Conservation (phyloP, 2,113 vertebrate species). For the Ciconia boyciana region DNA sequence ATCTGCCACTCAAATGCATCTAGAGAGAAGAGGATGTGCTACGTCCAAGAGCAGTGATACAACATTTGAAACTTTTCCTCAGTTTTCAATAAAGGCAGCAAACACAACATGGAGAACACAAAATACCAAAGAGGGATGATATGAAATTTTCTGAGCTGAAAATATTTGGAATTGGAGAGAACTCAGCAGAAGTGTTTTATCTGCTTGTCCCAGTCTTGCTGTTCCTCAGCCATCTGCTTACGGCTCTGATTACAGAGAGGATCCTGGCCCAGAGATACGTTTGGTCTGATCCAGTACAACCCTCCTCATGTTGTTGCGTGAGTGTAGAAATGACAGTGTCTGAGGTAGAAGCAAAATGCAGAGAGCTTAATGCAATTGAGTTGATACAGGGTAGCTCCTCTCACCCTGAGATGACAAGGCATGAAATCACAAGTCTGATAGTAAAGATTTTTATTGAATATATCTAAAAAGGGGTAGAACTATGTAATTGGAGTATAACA, state of each 20-base stretch:
- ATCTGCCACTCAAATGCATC: background rate
- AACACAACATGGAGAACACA: background rate
- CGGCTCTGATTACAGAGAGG: background rate
- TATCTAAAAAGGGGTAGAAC: background rate
- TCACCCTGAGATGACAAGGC: background rate
- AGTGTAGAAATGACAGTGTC: background rate
- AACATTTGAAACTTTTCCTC: background rate
- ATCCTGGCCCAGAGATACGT: background rate
- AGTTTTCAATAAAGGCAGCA: background rate
- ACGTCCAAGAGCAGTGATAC: background rate
- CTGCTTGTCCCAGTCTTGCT: background rate
- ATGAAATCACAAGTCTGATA: background rate
- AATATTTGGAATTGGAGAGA: background rate
- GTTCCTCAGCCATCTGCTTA: background rate
- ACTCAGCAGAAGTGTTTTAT: background rate
- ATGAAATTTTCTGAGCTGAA: background rate
- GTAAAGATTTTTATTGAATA: background rate
- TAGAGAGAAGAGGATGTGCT: background rate
- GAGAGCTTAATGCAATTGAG: background rate
- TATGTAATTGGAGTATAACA: background rate
- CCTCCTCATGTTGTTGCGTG: background rate
- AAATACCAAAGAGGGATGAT: background rate
- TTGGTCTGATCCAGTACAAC: background rate
- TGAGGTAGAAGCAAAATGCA: background rate
- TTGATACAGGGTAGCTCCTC: background rate